phyloP scores from a whole-genome alignment of 2,888 invertebrate species.

The Micoletzkya japonica region DNA sequence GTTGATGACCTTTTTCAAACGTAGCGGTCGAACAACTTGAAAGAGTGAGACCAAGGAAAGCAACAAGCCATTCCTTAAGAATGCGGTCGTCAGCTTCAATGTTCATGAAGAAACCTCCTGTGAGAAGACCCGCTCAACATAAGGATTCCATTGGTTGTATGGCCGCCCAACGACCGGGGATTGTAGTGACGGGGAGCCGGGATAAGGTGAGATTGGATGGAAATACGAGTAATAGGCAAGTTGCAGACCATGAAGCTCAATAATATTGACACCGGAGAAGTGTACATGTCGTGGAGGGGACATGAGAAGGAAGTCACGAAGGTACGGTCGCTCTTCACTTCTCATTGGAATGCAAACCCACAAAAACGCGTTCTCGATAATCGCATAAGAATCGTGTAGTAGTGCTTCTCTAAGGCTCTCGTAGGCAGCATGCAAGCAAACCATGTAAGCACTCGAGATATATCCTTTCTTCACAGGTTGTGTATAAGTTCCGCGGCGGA shows the following conservation, averaged over 20 bases:
- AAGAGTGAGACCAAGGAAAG: too few relatives aligned
- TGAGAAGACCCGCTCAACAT: constrained; percentile 23
- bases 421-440: too few relatives aligned
- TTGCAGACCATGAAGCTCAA: constrained; percentile 34
- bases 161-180: constrained; percentile 26
- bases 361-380: too few relatives aligned
- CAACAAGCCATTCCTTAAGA: background rate
- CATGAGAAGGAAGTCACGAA: constrained; percentile 37
- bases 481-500: constrained; percentile 44
- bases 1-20: too few relatives aligned
- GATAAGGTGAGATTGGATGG: constrained; percentile 13
- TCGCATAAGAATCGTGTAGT: too few relatives aligned
- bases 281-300: constrained; percentile 33
- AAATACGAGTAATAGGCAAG: background rate
- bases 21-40: too few relatives aligned
- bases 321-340: too few relatives aligned
- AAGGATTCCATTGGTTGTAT: constrained; percentile 22
- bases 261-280: constrained; percentile 35
- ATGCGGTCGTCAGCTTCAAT: constrained; percentile 21
- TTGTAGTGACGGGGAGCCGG: constrained; percentile 25
- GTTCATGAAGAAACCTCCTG: constrained; percentile 24
- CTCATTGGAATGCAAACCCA: too few relatives aligned
- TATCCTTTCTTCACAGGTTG: constrained; percentile 2
- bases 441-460: background rate
- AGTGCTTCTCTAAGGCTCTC: too few relatives aligned